phyloP scores from a whole-genome alignment of 2,113 vertebrate genomes.

The Motacilla tschutschensis region DNA sequence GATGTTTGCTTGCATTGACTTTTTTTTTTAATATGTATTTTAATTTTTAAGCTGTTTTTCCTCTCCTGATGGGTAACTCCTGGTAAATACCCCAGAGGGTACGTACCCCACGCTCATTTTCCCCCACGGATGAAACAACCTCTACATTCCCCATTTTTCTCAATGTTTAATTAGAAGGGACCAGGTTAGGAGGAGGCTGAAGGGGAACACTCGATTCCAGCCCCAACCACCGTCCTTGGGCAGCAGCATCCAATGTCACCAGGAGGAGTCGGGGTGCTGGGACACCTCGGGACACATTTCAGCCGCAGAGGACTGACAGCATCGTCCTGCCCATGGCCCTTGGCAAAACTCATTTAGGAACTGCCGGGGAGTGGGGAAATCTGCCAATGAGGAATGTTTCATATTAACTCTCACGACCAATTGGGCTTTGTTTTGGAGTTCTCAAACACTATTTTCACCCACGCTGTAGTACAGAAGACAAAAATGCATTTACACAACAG shows the following conservation, averaged over 20 bases:
- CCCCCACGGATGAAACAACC: not conserved
- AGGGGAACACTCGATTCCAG: not conserved
- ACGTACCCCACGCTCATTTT: not conserved
- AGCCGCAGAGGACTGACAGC: not conserved
- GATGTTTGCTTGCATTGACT: constrained; percentile 72
- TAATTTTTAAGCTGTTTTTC: constrained; percentile 1
- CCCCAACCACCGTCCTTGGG: not conserved
- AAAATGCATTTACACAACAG: constrained; percentile 3
- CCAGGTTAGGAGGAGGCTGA: not conserved
- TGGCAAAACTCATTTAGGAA: not conserved
- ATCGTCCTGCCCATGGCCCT: not conserved
- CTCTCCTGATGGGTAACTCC: not conserved
- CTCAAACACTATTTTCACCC: not conserved
- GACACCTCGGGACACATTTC: not conserved
- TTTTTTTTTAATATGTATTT: not conserved
- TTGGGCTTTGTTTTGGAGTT: not conserved
- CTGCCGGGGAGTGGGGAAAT: not conserved
- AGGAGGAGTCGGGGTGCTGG: not conserved
- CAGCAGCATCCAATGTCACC: not conserved
- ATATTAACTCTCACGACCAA: not conserved
- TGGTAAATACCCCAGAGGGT: not conserved
- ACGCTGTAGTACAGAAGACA: not conserved
- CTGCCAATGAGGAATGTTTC: not conserved
- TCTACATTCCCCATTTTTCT: not conserved
- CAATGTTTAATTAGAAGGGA: not conserved